Conservation (phyloP, 92 coral and sea anemone species). For the Porites cylindrica region DNA sequence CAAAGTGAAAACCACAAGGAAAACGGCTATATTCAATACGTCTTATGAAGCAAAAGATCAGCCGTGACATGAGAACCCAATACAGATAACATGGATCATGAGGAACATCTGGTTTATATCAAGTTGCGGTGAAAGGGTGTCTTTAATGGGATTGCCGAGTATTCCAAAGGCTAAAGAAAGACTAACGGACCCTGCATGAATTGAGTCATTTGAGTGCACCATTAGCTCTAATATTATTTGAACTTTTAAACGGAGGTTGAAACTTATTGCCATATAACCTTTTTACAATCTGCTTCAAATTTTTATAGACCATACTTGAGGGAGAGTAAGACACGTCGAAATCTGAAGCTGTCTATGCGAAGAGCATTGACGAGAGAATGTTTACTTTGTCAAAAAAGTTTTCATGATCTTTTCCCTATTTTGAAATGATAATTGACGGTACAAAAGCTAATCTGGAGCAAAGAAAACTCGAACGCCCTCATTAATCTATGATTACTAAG, state of each 20-base stretch:
- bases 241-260: background rate
- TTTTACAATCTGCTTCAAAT: no score
- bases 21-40: background rate
- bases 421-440: no score
- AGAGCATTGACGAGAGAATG: no score
- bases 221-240: background rate
- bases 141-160: background rate
- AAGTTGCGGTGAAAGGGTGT: background rate
- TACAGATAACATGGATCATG: slow-evolving; percentile 10
- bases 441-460: background rate
- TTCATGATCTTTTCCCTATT: no score
- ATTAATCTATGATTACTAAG: no score
- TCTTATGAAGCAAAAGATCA: background rate
- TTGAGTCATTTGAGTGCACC: background rate
- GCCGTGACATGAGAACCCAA: background rate
- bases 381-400: no score
- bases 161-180: slow-evolving; percentile 6
- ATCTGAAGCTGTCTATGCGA: no score
- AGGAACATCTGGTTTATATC: slow-evolving; percentile 1
- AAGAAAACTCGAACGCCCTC: background rate
- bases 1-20: background rate
- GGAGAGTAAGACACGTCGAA: no score
- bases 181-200: background rate
- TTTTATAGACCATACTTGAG: no score
- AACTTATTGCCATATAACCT: background rate